Evolutionary conservation across 2,888 invertebrate genomes (phyloP).

Genomic region (Bellardia bayeri): DNA sequence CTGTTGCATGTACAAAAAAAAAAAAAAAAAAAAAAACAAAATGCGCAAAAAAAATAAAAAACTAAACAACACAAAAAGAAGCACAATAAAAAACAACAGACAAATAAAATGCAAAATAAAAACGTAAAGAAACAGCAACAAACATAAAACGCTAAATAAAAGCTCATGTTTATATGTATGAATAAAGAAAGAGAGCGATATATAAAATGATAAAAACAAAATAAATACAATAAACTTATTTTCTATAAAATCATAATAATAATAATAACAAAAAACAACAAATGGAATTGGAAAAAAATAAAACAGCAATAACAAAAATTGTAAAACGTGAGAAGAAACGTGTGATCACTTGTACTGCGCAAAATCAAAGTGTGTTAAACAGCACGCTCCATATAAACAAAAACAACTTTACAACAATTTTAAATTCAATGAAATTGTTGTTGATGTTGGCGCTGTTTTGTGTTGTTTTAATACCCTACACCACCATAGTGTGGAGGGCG

Average conservation of each 20-base stretch:
- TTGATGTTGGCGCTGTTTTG: not conserved
- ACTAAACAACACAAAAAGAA: slow-evolving; percentile 33
- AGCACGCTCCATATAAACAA: slow-evolving; percentile 51
- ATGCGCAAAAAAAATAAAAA: slow-evolving; percentile 40
- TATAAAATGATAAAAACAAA: slow-evolving; percentile 34
- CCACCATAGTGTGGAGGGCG: no score
- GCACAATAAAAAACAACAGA: slow-evolving; percentile 34
- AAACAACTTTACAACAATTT: slow-evolving; percentile 42
- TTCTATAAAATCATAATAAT: slow-evolving; percentile 17
- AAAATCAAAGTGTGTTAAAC: slow-evolving; percentile 36
- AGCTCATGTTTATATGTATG: slow-evolving; percentile 4
- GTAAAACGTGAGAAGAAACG: slow-evolving; percentile 70
- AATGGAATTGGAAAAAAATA: slow-evolving; percentile 9
- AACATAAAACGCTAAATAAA: slow-evolving; percentile 24
- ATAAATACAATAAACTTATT: slow-evolving; percentile 39
- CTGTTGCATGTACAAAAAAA: slow-evolving; percentile 29
- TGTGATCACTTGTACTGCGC: slow-evolving; percentile 57
- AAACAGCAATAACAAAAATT: slow-evolving; percentile 40
- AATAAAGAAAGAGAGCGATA: slow-evolving; percentile 2
- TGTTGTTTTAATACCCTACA: not conserved
- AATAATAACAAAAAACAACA: slow-evolving; percentile 4
- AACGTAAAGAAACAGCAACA: slow-evolving; percentile 28
- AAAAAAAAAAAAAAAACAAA: slow-evolving; percentile 35
- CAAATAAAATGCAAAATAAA: slow-evolving; percentile 48
- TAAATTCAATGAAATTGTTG: slow-evolving; percentile 11